phyloP scores from a whole-genome alignment of 2,797 vertebrate genomes.

The Molossus alvarezi region DNA sequence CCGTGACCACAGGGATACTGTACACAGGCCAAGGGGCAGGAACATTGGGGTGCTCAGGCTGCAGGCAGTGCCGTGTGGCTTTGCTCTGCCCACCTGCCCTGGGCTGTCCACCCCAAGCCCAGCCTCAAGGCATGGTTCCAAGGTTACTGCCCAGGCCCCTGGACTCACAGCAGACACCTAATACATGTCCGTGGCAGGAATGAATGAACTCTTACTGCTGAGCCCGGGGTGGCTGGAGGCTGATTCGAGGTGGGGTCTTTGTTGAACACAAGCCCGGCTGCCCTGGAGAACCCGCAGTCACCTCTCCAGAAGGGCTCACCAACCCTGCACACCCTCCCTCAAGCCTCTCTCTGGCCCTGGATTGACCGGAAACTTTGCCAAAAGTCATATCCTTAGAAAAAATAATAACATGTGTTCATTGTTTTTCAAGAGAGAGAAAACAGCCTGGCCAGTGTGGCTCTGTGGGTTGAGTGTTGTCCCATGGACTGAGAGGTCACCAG shows the following conservation, averaged over 20 bases:
- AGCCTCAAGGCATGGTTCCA: neutral
- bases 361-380: constrained; percentile 50
- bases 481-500: too few relatives aligned
- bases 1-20: constrained; percentile 80
- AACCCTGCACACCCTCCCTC: neutral
- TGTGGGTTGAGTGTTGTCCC: too few relatives aligned
- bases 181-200: constrained; percentile 31
- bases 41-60: neutral
- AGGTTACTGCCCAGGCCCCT: neutral
- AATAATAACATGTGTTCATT: neutral
- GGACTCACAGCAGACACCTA: neutral
- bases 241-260: neutral
- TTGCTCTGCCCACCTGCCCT: neutral
- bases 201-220: neutral
- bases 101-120: neutral
- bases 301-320: neutral
- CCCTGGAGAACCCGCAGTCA: neutral
- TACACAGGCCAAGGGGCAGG: neutral
- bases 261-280: neutral
- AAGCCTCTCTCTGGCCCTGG: neutral
- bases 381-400: neutral
- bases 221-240: neutral
- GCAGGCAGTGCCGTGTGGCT: neutral
- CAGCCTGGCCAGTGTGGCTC: too few relatives aligned
- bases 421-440: neutral